Evolutionary conservation across 1,140 invertebrate species (phyloP).

Genomic region (Pissodes strobi): DNA sequence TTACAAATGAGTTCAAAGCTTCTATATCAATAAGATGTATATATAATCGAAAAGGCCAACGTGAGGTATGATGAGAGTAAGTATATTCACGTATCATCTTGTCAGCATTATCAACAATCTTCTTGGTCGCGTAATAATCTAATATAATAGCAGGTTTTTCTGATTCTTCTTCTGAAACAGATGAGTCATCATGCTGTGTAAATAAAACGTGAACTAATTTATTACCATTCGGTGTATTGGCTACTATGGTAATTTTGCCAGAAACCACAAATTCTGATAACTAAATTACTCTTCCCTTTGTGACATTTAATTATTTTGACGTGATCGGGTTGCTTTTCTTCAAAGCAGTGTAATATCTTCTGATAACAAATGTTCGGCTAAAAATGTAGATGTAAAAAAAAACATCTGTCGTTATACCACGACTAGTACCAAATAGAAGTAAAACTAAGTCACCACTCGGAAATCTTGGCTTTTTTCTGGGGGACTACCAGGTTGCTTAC

Average conservation of each 20-base stretch:
- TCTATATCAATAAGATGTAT: slow-evolving; percentile 35
- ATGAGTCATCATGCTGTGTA: slow-evolving; percentile 34
- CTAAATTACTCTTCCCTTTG: slow-evolving; percentile 1
- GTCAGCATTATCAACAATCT: slow-evolving; percentile 22
- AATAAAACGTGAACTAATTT: slow-evolving; percentile 41
- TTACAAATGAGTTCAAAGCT: neutral
- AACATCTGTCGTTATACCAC: slow-evolving; percentile 26
- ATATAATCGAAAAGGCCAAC: no score
- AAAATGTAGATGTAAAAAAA: slow-evolving; percentile 29
- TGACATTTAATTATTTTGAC: neutral
- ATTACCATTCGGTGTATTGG: slow-evolving; percentile 44
- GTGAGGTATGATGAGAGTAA: slow-evolving; percentile 31
- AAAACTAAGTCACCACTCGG: slow-evolving; percentile 8
- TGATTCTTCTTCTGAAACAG: neutral
- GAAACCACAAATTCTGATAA: slow-evolving; percentile 44
- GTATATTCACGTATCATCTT: slow-evolving; percentile 29
- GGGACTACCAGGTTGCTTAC: slow-evolving; percentile 7
- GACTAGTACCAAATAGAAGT: slow-evolving; percentile 10
- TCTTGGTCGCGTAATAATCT: slow-evolving; percentile 32
- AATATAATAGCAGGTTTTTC: slow-evolving; percentile 21
- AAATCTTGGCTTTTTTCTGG: slow-evolving; percentile 24
- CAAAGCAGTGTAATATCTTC: slow-evolving; percentile 42
- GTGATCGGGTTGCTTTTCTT: slow-evolving; percentile 35
- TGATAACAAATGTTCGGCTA: slow-evolving; percentile 37
- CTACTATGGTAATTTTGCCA: slow-evolving; percentile 42